These are phyloP conservation scores for Arge pagana DNA, from an alignment of 2,888 invertebrate genomes.

Conservation along the genomic window DNA sequence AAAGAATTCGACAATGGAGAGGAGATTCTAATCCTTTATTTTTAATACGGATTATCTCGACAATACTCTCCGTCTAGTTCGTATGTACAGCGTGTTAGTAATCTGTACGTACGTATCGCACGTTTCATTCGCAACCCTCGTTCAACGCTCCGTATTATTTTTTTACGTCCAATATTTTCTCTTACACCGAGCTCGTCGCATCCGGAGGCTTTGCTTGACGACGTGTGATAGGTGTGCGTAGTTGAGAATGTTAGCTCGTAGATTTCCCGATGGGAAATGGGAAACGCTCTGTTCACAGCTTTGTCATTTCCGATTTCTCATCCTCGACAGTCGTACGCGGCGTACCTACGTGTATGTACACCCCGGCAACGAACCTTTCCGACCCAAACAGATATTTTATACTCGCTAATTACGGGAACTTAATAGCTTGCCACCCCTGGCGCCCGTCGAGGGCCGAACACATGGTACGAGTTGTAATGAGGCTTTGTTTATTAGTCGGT, in stretches of 20 bases:
- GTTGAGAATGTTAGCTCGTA: too few species aligned
- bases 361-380: background rate
- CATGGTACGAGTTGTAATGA: constrained; percentile 29
- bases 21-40: constrained; percentile 33
- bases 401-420: constrained; percentile 33
- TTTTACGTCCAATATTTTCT: too few species aligned
- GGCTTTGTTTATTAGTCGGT: constrained; percentile 34
- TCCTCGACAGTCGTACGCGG: background rate
- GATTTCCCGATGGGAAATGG: too few species aligned
- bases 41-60: constrained; percentile 38
- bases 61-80: constrained; percentile 21
- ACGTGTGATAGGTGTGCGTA: too few species aligned
- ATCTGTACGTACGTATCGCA: too few species aligned
- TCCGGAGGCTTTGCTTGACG: too few species aligned
- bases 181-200: too few species aligned
- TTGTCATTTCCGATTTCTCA: constrained; percentile 11
- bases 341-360: background rate
- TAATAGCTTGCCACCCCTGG: constrained; percentile 22
- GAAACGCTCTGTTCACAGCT: too few species aligned
- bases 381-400: constrained; percentile 12
- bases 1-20: constrained; percentile 34
- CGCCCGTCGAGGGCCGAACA: constrained; percentile 13
- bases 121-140: too few species aligned
- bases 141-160: too few species aligned
- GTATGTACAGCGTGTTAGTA: too few species aligned